phyloP scores from a whole-genome alignment of 2,113 vertebrate genomes.

The Tupaia tana region DNA sequence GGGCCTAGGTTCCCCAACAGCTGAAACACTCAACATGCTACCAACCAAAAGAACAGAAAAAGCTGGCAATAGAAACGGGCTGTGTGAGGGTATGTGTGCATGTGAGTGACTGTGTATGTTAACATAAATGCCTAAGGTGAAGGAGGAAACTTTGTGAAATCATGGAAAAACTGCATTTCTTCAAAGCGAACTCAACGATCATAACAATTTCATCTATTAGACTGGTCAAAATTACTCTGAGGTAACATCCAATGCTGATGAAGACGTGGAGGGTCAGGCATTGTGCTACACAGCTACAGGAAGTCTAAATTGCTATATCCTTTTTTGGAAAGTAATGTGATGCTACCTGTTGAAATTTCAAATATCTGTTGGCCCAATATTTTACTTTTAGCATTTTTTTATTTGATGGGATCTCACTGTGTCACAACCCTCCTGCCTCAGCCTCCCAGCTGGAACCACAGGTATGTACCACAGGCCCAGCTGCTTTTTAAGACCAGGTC shows the following conservation, averaged over 20 bases:
- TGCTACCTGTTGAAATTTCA: neutral
- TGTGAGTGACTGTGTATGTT: neutral
- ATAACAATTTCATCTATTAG: neutral
- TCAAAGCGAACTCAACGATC: neutral
- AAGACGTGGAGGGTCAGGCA: neutral
- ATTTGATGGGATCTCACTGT: no score
- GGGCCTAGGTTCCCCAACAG: neutral
- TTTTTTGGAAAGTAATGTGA: neutral
- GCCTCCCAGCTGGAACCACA: no score
- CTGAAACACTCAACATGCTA: neutral
- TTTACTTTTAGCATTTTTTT: neutral
- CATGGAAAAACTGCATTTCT: neutral
- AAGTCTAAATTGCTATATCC: neutral
- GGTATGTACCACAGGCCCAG: no score
- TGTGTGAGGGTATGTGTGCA: neutral
- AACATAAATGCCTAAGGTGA: neutral
- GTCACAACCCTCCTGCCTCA: no score
- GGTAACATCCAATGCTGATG: neutral
- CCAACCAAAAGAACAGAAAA: neutral
- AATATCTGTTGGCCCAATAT: neutral
- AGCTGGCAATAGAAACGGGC: neutral
- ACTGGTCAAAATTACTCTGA: neutral
- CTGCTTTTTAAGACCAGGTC: no score
- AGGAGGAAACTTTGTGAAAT: constrained; percentile 5
- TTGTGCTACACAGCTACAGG: no score